Evolutionary conservation across 2,113 vertebrate species (phyloP), one percentile per base, ranked within the genome.

Genomic region (Picathartes gymnocephalus): DNA sequence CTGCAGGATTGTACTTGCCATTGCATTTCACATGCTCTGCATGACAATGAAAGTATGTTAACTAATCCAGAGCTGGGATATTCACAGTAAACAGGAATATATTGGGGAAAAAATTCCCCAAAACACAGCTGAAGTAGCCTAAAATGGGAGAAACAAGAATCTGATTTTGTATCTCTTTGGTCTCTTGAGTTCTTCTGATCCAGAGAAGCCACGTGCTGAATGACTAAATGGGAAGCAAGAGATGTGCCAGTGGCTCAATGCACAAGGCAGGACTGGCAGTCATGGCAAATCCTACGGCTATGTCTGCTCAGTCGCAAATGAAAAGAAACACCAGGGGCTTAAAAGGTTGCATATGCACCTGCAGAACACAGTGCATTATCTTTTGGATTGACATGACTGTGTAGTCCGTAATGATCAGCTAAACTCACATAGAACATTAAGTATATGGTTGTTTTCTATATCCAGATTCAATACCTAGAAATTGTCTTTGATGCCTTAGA

Each of bases 181-280:
- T 33, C 15, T 48, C 28, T 65, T 0, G 4, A 69, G 17, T 8
- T 69, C 45, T 74, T 74, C 58, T 80, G 62, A 76, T 37, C 7
- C 68, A 54, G 45, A 72, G 45, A 80, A 82, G 19, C 24, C 6
- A 2, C 6, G 21, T 7, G 19, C 17, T 44, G 24, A 80, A 37
- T 39, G 88, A 70, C 28, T 39, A 58, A n/a, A 78, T 4, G 5
- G 19, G 14, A 28, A 90, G 16, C 51, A 92, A 88, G 31, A 37
- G 35, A 68, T 6, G 11, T 58, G 31, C 54, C 56, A 78, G 40
- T 1, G 0, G 31, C 47, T 73, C 1, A 0, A 28, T 9, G 30
- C 1, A 0, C 33, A 56, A 60, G 15, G 21, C 13, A 2, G 42
- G 44, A 65, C 66, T 5, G 6, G 35, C 73, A 69, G 64, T 15